Evolutionary conservation across 1,140 invertebrate species (phyloP).

Genomic region (Drosophila baimaii): DNA sequence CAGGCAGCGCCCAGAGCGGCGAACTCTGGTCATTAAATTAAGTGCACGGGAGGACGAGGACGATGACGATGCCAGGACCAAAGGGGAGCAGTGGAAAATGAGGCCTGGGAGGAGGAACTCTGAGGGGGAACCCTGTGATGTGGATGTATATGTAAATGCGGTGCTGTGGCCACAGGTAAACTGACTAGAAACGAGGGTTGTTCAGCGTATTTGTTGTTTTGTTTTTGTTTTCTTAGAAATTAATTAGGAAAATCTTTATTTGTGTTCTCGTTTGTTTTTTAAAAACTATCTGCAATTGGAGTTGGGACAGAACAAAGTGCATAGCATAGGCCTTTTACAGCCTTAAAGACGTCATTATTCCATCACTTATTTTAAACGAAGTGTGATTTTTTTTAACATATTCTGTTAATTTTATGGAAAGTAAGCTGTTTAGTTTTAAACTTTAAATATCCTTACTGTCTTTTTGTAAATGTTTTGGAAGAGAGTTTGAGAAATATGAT

Average conservation of each 20-base stretch:
- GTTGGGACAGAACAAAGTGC: too few relatives aligned
- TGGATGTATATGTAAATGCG: too few relatives aligned
- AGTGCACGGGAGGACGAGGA: constrained; percentile 58
- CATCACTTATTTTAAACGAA: too few relatives aligned
- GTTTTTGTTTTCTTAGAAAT: background rate
- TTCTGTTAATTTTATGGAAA: too few relatives aligned
- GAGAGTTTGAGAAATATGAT: too few relatives aligned
- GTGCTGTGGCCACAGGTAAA: background rate
- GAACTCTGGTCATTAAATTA: constrained; percentile 82
- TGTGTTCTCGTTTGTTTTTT: background rate
- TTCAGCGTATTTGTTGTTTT: background rate
- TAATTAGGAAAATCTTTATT: background rate
- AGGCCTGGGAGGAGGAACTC: background rate
- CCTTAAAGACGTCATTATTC: too few relatives aligned
- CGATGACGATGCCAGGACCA: constrained; percentile 10
- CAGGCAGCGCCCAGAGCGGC: constrained; percentile 66
- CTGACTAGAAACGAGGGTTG: background rate
- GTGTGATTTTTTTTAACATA: too few relatives aligned
- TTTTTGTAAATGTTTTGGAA: too few relatives aligned
- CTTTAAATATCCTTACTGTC: too few relatives aligned
- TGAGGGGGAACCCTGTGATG: background rate
- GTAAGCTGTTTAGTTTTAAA: too few relatives aligned
- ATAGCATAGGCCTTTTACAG: too few relatives aligned
- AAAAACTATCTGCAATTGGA: too few relatives aligned
- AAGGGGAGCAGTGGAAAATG: background rate